Evolutionary conservation across 64 coral and sea anemone genomes (phyloP).

Genomic region (Porites australiensis): DNA sequence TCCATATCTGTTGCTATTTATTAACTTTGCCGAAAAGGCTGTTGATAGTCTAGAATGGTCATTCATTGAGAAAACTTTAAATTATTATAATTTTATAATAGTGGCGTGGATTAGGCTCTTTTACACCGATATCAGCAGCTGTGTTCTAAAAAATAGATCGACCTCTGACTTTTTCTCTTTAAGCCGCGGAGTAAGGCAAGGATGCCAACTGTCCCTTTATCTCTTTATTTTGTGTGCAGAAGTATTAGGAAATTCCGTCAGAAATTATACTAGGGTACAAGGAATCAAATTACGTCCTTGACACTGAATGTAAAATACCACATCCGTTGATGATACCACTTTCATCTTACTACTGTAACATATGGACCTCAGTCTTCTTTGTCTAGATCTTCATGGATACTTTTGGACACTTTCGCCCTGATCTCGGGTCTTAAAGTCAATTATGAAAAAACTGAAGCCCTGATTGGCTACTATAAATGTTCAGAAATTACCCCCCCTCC

Average conservation of each 20-base stretch:
- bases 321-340: too few relatives aligned
- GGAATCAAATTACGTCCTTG: too few relatives aligned
- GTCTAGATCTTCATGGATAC: too few relatives aligned
- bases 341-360: too few relatives aligned
- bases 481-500: too few relatives aligned
- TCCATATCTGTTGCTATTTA: neutral
- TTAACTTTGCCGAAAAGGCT: conserved; percentile 21
- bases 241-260: neutral
- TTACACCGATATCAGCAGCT: neutral
- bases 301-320: too few relatives aligned
- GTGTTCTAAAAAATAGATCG: conserved; percentile 25
- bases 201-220: neutral
- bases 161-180: conserved; percentile 14
- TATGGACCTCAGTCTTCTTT: too few relatives aligned
- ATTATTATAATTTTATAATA: conserved; percentile 28
- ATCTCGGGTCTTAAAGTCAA: too few relatives aligned
- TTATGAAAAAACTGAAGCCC: too few relatives aligned
- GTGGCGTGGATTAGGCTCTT: neutral
- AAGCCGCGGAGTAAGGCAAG: conserved; percentile 46
- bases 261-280: neutral
- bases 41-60: conserved; percentile 46
- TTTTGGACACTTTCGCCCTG: too few relatives aligned
- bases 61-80: neutral
- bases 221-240: conserved; percentile 44
- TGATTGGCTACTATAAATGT: too few relatives aligned